A percentile compares a stretch with the other conserved stretches of the same genome.
Evolutionary conservation across 2,888 invertebrate species (phyloP).

Genomic region (Limnephilus marmoratus): DNA sequence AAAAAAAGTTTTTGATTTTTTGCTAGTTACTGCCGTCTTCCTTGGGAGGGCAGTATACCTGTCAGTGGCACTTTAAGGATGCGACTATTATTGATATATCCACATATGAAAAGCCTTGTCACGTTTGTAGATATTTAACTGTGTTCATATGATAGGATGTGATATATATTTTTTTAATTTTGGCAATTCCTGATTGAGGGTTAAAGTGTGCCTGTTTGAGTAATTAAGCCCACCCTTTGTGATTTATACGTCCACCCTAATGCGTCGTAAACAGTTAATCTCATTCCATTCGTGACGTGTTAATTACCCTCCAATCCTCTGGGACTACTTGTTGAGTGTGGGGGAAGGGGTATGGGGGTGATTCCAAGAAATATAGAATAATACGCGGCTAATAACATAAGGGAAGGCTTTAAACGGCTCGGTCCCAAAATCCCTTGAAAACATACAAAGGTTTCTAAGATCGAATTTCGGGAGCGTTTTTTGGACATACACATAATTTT

Average conservation of each 20-base stretch:
- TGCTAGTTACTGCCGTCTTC: no score
- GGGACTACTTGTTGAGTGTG: neutral
- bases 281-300: conserved; percentile 23
- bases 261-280: neutral
- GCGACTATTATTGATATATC: no score
- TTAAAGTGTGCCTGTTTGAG: neutral
- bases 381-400: neutral
- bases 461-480: no score
- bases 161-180: neutral
- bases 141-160: no score
- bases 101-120: no score
- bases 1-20: no score
- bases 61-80: no score
- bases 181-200: neutral
- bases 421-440: neutral
- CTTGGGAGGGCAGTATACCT: no score
- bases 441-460: neutral
- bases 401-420: neutral
- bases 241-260: neutral
- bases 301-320: conserved; percentile 6
- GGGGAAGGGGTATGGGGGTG: neutral
- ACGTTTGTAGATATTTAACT: no score
- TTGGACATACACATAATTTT: no score
- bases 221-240: neutral
- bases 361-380: neutral